Conservation (phyloP, 2,797 vertebrate genomes). For the Sciurus carolinensis region DNA sequence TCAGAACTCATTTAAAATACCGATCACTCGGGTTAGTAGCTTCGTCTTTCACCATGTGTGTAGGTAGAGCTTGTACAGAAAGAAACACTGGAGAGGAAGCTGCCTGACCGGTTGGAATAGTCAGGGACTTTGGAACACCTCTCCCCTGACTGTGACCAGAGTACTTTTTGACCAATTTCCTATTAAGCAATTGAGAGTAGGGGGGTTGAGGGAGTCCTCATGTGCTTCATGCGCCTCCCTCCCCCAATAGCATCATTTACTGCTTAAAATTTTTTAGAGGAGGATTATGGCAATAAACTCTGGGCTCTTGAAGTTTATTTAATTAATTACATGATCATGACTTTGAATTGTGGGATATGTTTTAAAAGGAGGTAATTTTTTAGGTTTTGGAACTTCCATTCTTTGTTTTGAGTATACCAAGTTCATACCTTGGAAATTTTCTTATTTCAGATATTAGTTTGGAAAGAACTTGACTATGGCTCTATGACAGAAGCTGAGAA, state of each 20-base stretch:
- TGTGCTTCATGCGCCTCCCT: not conserved
- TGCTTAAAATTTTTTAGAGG: constrained; percentile 21
- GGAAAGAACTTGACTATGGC: constrained; percentile 98
- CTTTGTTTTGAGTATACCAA: not conserved
- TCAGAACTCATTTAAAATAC: not conserved
- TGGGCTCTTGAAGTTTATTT: not conserved
- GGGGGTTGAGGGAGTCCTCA: not conserved
- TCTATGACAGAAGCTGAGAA: constrained; percentile 96
- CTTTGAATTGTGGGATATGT: not conserved
- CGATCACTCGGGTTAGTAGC: not conserved
- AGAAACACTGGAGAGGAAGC: not conserved
- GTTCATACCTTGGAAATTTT: not conserved
- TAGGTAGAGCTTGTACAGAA: not conserved
- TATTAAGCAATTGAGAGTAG: not conserved
- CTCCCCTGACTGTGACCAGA: not conserved
- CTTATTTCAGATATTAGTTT: constrained; percentile 93
- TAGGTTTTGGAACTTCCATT: not conserved
- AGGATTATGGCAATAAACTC: not conserved
- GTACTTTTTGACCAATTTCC: not conserved
- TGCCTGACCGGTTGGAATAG: not conserved
- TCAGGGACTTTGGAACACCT: not conserved
- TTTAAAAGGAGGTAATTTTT: not conserved
- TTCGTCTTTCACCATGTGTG: not conserved
- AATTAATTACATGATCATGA: not conserved
- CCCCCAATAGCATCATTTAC: not conserved